Base-by-base conservation (phyloP, 2,797 vertebrate genomes). In the Myripristis murdjan region DNA sequence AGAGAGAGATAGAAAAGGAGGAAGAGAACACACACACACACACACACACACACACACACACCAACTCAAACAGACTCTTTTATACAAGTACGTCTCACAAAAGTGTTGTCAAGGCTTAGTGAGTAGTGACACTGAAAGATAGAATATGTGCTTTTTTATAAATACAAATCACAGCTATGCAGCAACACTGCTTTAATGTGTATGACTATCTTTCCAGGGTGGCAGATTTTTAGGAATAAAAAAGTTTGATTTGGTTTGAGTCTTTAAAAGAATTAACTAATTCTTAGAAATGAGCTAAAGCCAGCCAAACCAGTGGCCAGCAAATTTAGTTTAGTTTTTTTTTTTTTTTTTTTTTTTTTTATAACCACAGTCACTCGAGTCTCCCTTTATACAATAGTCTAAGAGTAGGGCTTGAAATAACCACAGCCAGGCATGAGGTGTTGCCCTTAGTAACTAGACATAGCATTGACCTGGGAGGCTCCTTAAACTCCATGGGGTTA, bases 381-480 rank as follows among this genome's bases (percentile, higher is more conserved):
- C 52, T 66, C 52, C 28, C 10, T 26, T 28, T 18, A 54, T 61
- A 52, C 67, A 82, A 70, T n/a, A 64, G 70, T 71, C 0, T 44
- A 55, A 60, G 33, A 64, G 61, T 70, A 44, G 62, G 24, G 44
- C 75, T 73, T 18, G 49, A 86, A 87, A 86, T 73, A 89, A 84
- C 64, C 68, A 46, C 57, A 76, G 66, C 73, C 68, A 79, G 55
- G 69, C 70, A 33, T 46, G 56, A 84, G 68, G 61, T 81, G 55
- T 48, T 82, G 71, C 55, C 60, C 57, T 81, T 18, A 53, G 65
- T 60, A 70, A 85, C 78, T 52, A 81, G 80, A 86, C 86, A 76
- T 65, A 58, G 53, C 76, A 58, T 59, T 87, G 82, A 91, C 87
- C 86, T 64, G 48, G 22, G 65, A 77, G 60, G 66, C 64, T 64